Evolutionary conservation across 1,140 invertebrate genomes (phyloP).

Genomic region (Oryzaephilus surinamensis): DNA sequence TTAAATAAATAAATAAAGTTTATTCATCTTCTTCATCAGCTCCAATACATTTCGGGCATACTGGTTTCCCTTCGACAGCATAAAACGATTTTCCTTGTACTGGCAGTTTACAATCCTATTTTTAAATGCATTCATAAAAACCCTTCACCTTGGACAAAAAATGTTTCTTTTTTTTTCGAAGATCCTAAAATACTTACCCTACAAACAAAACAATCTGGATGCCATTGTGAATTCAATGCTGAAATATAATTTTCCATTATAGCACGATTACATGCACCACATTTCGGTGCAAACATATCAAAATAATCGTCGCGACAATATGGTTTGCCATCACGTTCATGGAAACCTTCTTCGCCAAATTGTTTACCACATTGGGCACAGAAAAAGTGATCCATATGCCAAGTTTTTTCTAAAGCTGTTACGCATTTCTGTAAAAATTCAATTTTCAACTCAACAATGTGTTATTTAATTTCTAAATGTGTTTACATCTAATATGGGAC

Average conservation of each 20-base stretch:
- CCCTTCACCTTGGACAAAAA: not conserved
- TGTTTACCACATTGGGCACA: constrained; percentile 96
- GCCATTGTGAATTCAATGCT: constrained; percentile 95
- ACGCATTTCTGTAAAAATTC: constrained; percentile 85
- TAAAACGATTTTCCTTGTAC: constrained; percentile 92
- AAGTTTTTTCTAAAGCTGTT: constrained; percentile 94
- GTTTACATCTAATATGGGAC: constrained; percentile 92
- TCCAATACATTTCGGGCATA: constrained; percentile 81
- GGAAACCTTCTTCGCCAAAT: constrained; percentile 94
- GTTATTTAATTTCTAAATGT: constrained; percentile 5
- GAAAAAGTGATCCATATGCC: constrained; percentile 99
- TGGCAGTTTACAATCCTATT: constrained; percentile 82
- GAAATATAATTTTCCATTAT: constrained; percentile 99
- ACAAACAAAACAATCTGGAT: constrained; percentile 99
- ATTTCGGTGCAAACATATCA: constrained; percentile 98
- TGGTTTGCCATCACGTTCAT: constrained; percentile 87
- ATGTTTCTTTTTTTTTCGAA: constrained; percentile 1
- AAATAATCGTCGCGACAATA: constrained; percentile 95
- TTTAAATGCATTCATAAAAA: constrained; percentile 4
- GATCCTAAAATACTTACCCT: constrained; percentile 62
- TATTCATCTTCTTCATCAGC: constrained; percentile 69
- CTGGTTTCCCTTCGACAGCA: constrained; percentile 84
- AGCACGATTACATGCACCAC: constrained; percentile 89
- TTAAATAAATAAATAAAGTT: constrained; percentile 3
- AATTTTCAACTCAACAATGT: constrained; percentile 9